Evolutionary conservation across 2,113 vertebrate species (phyloP), one percentile per base, ranked within the genome.

Genomic region (Seriola rivoliana): DNA sequence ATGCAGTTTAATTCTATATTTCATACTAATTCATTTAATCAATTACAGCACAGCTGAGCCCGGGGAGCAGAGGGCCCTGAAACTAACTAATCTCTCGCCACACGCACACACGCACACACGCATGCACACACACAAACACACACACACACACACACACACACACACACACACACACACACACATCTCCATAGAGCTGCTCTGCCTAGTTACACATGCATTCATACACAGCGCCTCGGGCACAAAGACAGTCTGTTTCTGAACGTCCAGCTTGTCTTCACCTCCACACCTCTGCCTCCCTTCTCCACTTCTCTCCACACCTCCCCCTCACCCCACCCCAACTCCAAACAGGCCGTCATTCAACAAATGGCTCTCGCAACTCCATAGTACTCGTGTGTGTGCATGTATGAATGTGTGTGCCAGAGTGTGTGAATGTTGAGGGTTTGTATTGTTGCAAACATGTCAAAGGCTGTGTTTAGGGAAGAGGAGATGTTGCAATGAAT

Each of bases 231-330:
- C 87, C 71, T 75, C 59, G 42, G 70, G 85, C 91, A 92, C 91
- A 94, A 93, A 92, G 91, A 79, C 84, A 32, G 88, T 79, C 85
- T 94, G 92, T 94, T 91, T 90, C 86, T 88, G 80, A 83, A 82
- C 29, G 67, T 89, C 86, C 75, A 82, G 89, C 84, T 72, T 93
- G 92, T 93, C 92, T 89, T 90, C 93, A 92, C 92, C 85, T 93
- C 89, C 87, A 93, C 93, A 93, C 93, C 91, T 93, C 89, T 83
- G 83, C 83, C 88, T 92, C 90, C 87, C 83, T 71, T 91, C 90
- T 87, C 79, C 88, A 88, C 89, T 92, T 93, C 75, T 90, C 85
- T 89, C 89, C 74, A 42, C 91, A 90, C 81, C 85, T 66, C 7
- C 60, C 50, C 67, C 52, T 46, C 80, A 70, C 71, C 40, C 48